Evolutionary conservation across 64 coral and sea anemone species (phyloP), one percentile per base, ranked within the genome.

Genomic region (Stichodactyla mertensii): DNA sequence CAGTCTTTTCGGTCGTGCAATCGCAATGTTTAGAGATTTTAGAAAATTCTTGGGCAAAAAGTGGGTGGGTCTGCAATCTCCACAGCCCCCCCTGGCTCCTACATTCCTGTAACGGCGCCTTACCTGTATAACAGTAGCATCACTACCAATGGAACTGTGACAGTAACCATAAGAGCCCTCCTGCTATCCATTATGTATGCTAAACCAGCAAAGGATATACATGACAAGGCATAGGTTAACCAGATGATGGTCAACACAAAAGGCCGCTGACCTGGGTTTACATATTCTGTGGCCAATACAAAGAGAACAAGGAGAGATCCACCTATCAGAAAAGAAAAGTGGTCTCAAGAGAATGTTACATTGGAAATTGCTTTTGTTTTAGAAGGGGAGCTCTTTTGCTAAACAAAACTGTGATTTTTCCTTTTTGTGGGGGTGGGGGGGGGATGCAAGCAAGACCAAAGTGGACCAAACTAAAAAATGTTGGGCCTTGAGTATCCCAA

Each of bases 201-300:
- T 18, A 96, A 54, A 4, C 94, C 94, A 60, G 88, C 80, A 55
- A 93, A 71, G 51, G 84, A 90, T 36, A 96, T 80, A 78, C 64
- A 51, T 64, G 85, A 90, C 28, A 96, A 53, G 7, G 85, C 77
- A 8, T 85, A 62, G 15, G 94, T 51, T 2, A 87, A 58, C 94
- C 94, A 96, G 24, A 96, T 78, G 16, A 80, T 51, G 4, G 57
- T 84, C 4, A 96, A 57, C 0, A 89, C 80, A 23, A 78, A 84
- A 0, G 85, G 71, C 23, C 94, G 94, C 7, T 58, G 57, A 22
- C 56, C 86, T 16, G 94, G 84, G 36, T 87, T 89, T 15, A 89
- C 91, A 66, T 90, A 96, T 31, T 96, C 94, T 28, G 94, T 91
- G 2, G 61, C 87, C 6, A 96, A 88, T 15, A 89, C 77, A 27